A percentile compares a stretch with the other conserved stretches of the same genome.
phyloP scores from a whole-genome alignment of 1,140 invertebrate species.

The Papilio dardanus region DNA sequence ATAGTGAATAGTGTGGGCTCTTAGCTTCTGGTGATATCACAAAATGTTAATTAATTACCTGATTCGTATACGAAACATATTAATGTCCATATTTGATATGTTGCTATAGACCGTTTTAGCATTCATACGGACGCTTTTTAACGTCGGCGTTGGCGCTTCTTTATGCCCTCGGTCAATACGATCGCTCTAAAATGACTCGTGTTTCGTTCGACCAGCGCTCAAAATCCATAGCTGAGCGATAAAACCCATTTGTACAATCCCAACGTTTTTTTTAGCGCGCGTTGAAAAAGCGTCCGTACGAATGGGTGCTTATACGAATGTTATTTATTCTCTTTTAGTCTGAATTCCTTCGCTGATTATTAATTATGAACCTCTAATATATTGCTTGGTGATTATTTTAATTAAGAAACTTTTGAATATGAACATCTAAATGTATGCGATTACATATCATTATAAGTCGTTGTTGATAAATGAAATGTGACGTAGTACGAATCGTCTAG shows the following conservation, averaged over 20 bases:
- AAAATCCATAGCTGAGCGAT: too few species aligned
- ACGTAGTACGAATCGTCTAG: not conserved
- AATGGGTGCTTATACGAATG: slow-evolving; percentile 49
- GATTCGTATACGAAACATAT: slow-evolving; percentile 64
- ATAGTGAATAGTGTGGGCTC: slow-evolving; percentile 59
- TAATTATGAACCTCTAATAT: slow-evolving; percentile 51
- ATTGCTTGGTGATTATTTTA: slow-evolving; percentile 49
- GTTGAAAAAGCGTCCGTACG: too few species aligned
- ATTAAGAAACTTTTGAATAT: slow-evolving; percentile 46
- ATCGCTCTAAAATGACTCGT: too few species aligned
- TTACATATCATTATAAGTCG: not conserved
- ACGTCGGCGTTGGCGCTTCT: too few species aligned
- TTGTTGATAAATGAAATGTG: not conserved
- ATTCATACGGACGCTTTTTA: too few species aligned
- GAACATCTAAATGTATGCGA: slow-evolving; percentile 23
- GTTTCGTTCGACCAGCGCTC: too few species aligned
- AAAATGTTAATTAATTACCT: slow-evolving; percentile 69
- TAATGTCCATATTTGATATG: slow-evolving; percentile 68
- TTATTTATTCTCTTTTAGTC: slow-evolving; percentile 50
- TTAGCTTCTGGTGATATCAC: slow-evolving; percentile 74
- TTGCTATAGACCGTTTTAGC: slow-evolving; percentile 52
- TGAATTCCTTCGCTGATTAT: slow-evolving; percentile 47
- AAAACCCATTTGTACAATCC: too few species aligned
- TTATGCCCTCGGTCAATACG: too few species aligned
- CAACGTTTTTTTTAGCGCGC: too few species aligned